Base-by-base conservation (phyloP, 1,140 invertebrate genomes). In the Atta texana region DNA sequence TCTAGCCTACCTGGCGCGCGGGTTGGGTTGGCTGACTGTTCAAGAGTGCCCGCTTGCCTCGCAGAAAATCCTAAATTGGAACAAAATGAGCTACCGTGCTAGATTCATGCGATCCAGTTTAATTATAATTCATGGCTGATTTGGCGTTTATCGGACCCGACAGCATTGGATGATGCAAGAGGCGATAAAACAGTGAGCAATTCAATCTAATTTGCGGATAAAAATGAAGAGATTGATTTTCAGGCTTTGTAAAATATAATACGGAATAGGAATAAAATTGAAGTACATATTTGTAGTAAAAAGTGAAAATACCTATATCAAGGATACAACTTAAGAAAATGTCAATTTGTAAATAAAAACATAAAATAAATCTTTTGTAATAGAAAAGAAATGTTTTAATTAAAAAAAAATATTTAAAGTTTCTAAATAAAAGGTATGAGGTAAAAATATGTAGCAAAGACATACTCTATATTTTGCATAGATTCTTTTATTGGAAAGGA, bases 31-130 rank as follows among this genome's bases (percentile, higher is more conserved):
- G 16, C 64, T 44, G 77, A 7, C 80, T 77, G 66, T 77, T 87
- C 90, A 82, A 90, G 66, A 51, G 81, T 88, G 76, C 64, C 81
- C 88, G 90, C 63, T 80, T 77, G 80, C 53, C 69, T 81, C 90
- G 87, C 71, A 87, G 88, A 89, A 89, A 91, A 87, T 86, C 53
- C 76, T 80, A 91, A 93, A 92, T 93, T 92, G 88, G 76, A 93
- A 91, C 88, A 91, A 92, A 92, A 93, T 91, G 89, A 92, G 87
- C 89, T 90, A 84, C 61, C 66, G 80, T 16, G 57, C 77, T 88
- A 63, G 57, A 74, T 51, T 55, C 61, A 66, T 53, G 51, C 21
- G 18, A 72, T 64, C 39, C 49, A 63, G 55, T 88, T 88, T 90
- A 82, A 86, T 91, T 89, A 86, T 88, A 86, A 89, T 91, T 88